A percentile compares a stretch with the other conserved stretches of the same genome.
These are phyloP conservation scores for Epizoanthus stellaris DNA, from an alignment of 92 coral and sea anemone genomes.

Conservation along the genomic window DNA sequence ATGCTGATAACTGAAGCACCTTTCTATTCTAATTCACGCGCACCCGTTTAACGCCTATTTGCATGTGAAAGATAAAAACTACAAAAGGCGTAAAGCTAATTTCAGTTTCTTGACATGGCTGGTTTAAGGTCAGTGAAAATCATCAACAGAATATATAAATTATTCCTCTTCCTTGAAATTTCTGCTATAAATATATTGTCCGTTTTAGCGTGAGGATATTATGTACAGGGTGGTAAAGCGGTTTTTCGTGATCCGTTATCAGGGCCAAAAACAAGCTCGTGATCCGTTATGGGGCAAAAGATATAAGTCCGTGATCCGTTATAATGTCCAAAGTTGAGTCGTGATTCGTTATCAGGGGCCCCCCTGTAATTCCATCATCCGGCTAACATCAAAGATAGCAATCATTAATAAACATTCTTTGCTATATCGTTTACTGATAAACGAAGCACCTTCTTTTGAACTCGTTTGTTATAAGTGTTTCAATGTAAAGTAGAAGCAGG, in stretches of 20 bases:
- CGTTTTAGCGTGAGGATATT: neutral
- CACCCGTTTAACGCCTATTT: neutral
- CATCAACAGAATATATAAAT: neutral
- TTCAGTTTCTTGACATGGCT: neutral
- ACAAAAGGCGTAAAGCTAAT: neutral
- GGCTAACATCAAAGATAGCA: slow-evolving; percentile 10
- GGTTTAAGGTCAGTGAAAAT: no score
- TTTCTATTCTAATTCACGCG: neutral
- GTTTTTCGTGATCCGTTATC: no score
- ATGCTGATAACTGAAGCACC: slow-evolving; percentile 5
- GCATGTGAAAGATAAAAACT: neutral
- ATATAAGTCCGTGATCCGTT: no score
- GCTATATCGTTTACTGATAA: slow-evolving; percentile 1
- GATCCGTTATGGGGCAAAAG: no score
- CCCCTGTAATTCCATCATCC: neutral
- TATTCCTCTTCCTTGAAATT: neutral
- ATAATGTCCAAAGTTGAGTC: no score
- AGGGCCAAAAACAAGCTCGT: no score
- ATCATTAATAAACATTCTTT: neutral
- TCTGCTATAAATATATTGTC: neutral
- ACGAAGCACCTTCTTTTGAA: neutral
- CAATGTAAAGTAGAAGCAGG: no score
- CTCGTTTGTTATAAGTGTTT: no score
- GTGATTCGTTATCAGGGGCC: no score
- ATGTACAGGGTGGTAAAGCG: no score